Evolutionary conservation across 2,113 vertebrate species (phyloP).

Genomic region (Gnathonemus echidnorhynchus): DNA sequence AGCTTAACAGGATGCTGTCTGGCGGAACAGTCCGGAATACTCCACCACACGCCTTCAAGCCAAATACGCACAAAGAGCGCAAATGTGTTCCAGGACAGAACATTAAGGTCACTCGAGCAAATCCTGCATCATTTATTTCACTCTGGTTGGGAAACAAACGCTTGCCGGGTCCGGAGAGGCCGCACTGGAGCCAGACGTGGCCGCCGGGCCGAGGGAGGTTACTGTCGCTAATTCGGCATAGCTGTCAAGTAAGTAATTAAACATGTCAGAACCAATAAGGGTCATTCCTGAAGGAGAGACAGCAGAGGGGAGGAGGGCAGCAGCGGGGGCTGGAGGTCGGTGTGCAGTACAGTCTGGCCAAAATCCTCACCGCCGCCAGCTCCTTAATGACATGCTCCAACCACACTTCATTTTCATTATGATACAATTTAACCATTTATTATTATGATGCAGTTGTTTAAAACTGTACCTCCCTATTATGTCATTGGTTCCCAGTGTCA

Average conservation of each 20-base stretch:
- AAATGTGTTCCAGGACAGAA: not conserved
- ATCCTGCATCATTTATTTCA: constrained; percentile 17
- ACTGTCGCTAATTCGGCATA: constrained; percentile 33
- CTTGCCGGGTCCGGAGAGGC: constrained; percentile 22
- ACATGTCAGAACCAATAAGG: constrained; percentile 42
- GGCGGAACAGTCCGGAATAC: not conserved
- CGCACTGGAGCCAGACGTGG: constrained; percentile 10
- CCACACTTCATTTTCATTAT: not conserved
- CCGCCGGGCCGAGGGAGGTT: constrained; percentile 16
- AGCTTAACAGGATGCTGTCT: constrained; percentile 7
- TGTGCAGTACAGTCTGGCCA: not conserved
- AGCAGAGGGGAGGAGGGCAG: constrained; percentile 19
- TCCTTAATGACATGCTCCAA: not conserved
- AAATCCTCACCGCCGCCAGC: not conserved
- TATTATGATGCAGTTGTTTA: not conserved
- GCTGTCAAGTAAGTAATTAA: constrained; percentile 51
- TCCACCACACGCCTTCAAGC: not conserved
- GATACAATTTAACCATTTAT: not conserved
- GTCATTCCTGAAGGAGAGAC: constrained; percentile 29
- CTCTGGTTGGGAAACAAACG: not conserved
- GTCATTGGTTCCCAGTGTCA: not conserved
- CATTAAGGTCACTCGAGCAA: not conserved
- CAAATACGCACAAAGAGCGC: not conserved
- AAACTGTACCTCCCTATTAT: not conserved
- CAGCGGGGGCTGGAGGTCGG: constrained; percentile 5